Evolutionary conservation across 2,113 vertebrate species (phyloP), one percentile per base, ranked within the genome.

Genomic region (Lota lota): DNA sequence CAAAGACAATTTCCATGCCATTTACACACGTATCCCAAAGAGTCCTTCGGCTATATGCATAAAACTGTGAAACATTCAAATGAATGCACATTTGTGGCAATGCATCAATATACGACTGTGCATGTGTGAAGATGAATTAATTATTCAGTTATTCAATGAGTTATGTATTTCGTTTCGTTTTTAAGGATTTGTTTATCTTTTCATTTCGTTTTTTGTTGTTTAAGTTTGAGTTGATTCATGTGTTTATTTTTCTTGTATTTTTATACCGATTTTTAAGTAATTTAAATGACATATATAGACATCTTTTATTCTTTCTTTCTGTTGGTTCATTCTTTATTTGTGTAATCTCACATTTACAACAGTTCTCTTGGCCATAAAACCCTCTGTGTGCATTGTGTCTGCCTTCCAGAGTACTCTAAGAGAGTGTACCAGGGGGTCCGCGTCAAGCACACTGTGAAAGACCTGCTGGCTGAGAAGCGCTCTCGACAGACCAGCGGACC

Each of bases 371-470:
- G 28, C 28, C 28, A 33, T 33, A 33, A 33, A 7, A 3, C 40
- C 3, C 2, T 56, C 1, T 16, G 15, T 17, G 53, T 17, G 53
- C 53, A 53, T 56, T 18, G 17, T 56, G 53, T 3, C 36, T 70
- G 64, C 50, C 24, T 1, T 66, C 10, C 90, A 94, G 96, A 97
- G 69, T 95, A 93, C 64, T 92, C 94, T 22, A 98, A 94, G 63
- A 80, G 96, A 0, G 94, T 98, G 63, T 99, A 99, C 89, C 96
- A 98, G 69, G 96, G 97, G 0, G 96, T 99, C 47, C 83, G 97
- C 33, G 96, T 99, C 63, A 99, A 99, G 64, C 97, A 99, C 78
- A 99, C 97, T 0, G 97, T 99, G 78, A 99, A 99, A 82, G 97
- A 99, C 21, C 93, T 99, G 1, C 92, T 99, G 70, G 97, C 96